Base-by-base conservation (phyloP, 2,113 vertebrate genomes). In the Eidolon helvum region DNA sequence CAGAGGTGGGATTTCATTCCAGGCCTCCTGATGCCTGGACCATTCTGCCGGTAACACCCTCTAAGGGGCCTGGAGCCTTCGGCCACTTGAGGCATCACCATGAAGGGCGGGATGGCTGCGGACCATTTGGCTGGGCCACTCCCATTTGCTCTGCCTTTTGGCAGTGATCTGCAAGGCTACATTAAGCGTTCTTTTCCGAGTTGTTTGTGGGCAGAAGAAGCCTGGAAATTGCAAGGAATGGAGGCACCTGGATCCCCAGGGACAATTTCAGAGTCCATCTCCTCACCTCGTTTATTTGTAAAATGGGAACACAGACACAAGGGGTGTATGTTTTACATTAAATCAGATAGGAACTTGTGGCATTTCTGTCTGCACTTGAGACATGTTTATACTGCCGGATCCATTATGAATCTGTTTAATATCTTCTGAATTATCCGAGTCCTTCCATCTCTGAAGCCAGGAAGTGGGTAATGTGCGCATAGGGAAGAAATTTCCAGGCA, bases 391-490 rank as follows among this genome's bases (percentile, higher is more conserved):
- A 66, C 88, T 77, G 93, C 69, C 65, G 68, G 50, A 95, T 95
- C 98, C 96, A 97, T 90, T 87, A 87, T 72, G 95, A 97, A 97
- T 97, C 98, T 98, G 98, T 95, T 98, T 97, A 98, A 97, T 96
- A 95, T 98, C 98, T 97, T 96, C 95, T 0, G 4, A 94, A 95
- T 86, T 96, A 97, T 97, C 97, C 0, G 21, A 90, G 90, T 91
- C 97, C 97, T 98, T 92, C 96, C 95, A 97, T 88, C 94, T 87
- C 78, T 57, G 71, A 72, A 96, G 98, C 89, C 97, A 98, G 98
- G 98, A 98, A 98, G 91, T 85, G 69, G 95, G 91, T 95, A 96
- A 97, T 92, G 97, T 87, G 97, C 87, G 59, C 69, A 68, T 4
- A 85, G 93, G 97, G 96, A 90, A 97, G 97, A 96, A 53, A 30